phyloP scores from a whole-genome alignment of 2,113 vertebrate species.

The Gopherus flavomarginatus region DNA sequence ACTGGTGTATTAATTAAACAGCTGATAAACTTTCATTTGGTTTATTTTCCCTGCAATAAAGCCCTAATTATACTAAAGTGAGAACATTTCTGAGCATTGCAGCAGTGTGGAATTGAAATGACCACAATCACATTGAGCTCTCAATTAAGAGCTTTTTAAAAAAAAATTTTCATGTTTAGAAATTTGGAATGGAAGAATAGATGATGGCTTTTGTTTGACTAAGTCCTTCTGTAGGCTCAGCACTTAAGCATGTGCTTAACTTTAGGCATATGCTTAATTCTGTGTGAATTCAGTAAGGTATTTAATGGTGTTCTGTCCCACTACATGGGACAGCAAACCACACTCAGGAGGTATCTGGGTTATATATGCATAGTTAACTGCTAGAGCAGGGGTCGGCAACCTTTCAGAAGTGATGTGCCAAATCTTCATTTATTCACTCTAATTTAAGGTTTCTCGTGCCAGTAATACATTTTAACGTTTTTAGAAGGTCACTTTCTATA shows the following conservation, averaged over 20 bases:
- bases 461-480: too few species aligned
- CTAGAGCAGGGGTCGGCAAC: background rate
- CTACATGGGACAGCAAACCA: too few species aligned
- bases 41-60: conserved; percentile 63
- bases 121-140: rapidly evolving
- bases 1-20: conserved; percentile 65
- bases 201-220: background rate
- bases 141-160: background rate
- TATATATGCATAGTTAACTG: background rate
- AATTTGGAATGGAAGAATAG: background rate
- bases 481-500: too few species aligned
- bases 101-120: background rate
- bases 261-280: background rate
- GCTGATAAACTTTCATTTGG: conserved; percentile 74
- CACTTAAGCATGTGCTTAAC: background rate
- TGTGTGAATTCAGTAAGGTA: background rate
- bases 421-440: too few species aligned
- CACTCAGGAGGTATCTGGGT: too few species aligned
- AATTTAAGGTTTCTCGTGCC: too few species aligned
- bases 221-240: background rate
- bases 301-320: background rate
- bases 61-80: conserved; percentile 1
- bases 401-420: too few species aligned
- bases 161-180: background rate
- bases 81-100: background rate